These are phyloP conservation scores for Nomada goodeniana DNA, from an alignment of 2,888 invertebrate species.

Conservation along the genomic window DNA sequence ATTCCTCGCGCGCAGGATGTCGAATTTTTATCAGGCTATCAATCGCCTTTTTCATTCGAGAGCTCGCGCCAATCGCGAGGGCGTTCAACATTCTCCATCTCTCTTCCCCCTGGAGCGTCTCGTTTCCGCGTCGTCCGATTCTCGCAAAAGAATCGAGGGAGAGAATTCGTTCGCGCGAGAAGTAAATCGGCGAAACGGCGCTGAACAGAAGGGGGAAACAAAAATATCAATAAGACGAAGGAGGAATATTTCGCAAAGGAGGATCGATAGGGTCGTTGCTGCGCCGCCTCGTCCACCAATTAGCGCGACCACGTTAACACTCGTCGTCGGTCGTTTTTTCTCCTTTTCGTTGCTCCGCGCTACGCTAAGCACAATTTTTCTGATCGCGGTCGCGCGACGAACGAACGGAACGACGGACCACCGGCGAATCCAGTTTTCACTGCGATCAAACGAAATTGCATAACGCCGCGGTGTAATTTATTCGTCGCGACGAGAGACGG, in stretches of 20 bases:
- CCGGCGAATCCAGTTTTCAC: constrained; percentile 48
- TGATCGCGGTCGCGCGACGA: constrained; percentile 21
- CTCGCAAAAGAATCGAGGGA: background rate
- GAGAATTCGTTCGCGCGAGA: background rate
- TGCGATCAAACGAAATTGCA: constrained; percentile 40
- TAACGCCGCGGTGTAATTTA: constrained; percentile 18
- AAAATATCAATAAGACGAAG: background rate
- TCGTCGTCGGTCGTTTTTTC: constrained; percentile 15
- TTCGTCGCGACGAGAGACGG: background rate
- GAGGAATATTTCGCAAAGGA: constrained; percentile 32
- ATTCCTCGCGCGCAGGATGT: constrained; percentile 55
- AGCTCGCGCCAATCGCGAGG: constrained; percentile 5
- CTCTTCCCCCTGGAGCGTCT: background rate
- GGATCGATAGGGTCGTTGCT: constrained; percentile 37
- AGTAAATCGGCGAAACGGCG: background rate
- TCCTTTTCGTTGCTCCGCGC: constrained; percentile 27
- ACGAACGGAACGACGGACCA: constrained; percentile 15
- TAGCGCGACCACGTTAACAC: background rate
- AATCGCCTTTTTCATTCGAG: constrained; percentile 41
- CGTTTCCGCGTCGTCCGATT: background rate
- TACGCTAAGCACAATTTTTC: constrained; percentile 27
- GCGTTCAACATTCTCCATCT: background rate
- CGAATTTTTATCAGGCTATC: constrained; percentile 56
- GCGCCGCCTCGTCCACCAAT: constrained; percentile 43
- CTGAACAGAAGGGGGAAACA: background rate